phyloP scores from a whole-genome alignment of 2,888 invertebrate genomes.

The Dryococelus australis region DNA sequence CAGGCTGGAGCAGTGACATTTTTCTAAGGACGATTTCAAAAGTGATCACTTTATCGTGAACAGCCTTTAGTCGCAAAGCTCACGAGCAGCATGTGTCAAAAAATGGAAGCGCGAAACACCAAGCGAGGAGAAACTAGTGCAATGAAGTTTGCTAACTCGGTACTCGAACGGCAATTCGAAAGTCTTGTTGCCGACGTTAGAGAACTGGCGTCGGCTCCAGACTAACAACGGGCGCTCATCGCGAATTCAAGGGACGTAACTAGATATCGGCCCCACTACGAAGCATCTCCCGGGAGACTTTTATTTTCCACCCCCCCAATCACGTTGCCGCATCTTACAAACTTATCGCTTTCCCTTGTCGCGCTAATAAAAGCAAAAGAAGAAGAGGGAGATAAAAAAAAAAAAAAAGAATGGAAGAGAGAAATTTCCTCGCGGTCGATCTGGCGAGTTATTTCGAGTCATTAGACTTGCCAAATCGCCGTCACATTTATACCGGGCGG shows the following conservation, averaged over 20 bases:
- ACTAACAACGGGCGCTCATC: not conserved
- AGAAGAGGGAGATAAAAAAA: too few relatives aligned
- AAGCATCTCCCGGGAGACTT: not conserved
- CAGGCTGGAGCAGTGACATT: too few relatives aligned
- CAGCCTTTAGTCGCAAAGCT: too few relatives aligned
- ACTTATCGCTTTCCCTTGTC: not conserved
- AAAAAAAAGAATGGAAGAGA: not conserved
- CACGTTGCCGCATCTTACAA: not conserved
- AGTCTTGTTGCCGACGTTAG: too few relatives aligned
- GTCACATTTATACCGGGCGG: not conserved
- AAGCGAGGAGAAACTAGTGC: too few relatives aligned
- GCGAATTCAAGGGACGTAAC: not conserved
- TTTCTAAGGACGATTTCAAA: too few relatives aligned
- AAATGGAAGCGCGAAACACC: too few relatives aligned
- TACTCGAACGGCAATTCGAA: too few relatives aligned
- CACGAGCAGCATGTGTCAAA: too few relatives aligned
- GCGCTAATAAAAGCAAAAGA: not conserved
- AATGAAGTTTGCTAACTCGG: too few relatives aligned
- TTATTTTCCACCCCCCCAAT: not conserved
- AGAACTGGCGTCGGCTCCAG: too few relatives aligned
- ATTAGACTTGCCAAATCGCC: conserved; percentile 1
- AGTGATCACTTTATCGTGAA: too few relatives aligned
- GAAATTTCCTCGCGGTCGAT: not conserved
- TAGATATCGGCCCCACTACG: not conserved
- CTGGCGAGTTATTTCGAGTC: not conserved